Evolutionary conservation across 2,113 vertebrate genomes (phyloP).

Genomic region (Centropus bengalensis): DNA sequence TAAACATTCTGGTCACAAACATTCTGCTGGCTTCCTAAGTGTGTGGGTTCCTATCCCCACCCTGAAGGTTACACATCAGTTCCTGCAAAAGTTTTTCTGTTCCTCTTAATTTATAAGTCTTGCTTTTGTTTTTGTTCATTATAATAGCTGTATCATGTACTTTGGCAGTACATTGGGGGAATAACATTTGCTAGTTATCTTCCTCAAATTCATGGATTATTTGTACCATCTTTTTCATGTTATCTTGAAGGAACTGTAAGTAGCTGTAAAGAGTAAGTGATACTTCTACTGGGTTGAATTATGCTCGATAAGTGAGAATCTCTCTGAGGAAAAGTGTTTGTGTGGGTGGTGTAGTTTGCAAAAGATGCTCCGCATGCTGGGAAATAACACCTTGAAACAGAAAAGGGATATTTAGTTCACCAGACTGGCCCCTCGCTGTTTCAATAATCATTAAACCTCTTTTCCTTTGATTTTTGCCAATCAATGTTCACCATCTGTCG

Average conservation of each 20-base stretch:
- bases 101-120: not conserved
- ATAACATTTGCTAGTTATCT: not conserved
- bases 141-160: not conserved
- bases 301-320: not conserved
- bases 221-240: not conserved
- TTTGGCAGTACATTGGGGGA: not conserved
- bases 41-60: not conserved
- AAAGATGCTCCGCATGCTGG: not conserved
- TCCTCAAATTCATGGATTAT: not conserved
- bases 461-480: not conserved
- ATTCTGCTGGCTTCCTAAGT: not conserved
- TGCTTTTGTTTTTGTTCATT: not conserved
- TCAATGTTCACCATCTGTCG: not conserved
- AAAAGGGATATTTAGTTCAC: not conserved
- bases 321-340: conserved; percentile 2
- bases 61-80: not conserved
- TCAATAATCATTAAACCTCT: not conserved
- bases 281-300: not conserved
- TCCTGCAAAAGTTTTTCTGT: not conserved
- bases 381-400: not conserved
- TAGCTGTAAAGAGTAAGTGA: not conserved
- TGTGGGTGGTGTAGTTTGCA: not conserved
- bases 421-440: not conserved
- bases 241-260: not conserved
- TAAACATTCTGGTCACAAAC: not conserved